Evolutionary conservation across 2,888 invertebrate genomes (phyloP), one percentile per base, ranked within the genome.

Genomic region (Gnatocerus cornutus): DNA sequence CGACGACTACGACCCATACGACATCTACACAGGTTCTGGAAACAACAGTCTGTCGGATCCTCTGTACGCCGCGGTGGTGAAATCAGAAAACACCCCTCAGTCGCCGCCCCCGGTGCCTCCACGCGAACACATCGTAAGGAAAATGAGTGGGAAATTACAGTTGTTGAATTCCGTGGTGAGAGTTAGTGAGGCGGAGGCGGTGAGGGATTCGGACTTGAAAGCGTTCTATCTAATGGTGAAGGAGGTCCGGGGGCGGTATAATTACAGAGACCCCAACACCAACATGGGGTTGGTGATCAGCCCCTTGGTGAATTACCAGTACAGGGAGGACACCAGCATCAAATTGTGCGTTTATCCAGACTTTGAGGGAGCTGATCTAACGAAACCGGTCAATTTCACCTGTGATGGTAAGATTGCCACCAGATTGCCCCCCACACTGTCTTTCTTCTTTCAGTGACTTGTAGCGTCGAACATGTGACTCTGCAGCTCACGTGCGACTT

Each of bases 221-320:
- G 93, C 93, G 27, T 96, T 96, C 84, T 91, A 94, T 81, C 89
- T 90, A 79, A 94, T 95, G 93, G 92, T 96, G 1, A 90, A 92
- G 73, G 90, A 91, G 73, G 88, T 95, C 30, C 88, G 95, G 90
- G 93, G 88, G 84, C 90, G 91, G 78, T 97, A 93, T 84, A 87
- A 89, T 0, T 89, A 92, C 80, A 89, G 91, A 58, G 94, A 97
- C 83, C 88, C 88, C 13, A 88, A 86, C 67, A 93, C 94, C 9
- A 98, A 98, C 86, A 90, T 93, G 41, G 98, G 98, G 0, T 91
- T 96, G 80, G 92, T 98, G 68, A 90, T 96, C 72, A 97, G 97
- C 74, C 92, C 96, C 0, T 91, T 94, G 80, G 92, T 96, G 75
- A 92, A 93, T 75, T 93, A 92, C 81, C 89, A 90, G 74, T 94